Conservation (phyloP, 35 echinoderm and acorn worm genomes). For the Lytechinus variegatus region DNA sequence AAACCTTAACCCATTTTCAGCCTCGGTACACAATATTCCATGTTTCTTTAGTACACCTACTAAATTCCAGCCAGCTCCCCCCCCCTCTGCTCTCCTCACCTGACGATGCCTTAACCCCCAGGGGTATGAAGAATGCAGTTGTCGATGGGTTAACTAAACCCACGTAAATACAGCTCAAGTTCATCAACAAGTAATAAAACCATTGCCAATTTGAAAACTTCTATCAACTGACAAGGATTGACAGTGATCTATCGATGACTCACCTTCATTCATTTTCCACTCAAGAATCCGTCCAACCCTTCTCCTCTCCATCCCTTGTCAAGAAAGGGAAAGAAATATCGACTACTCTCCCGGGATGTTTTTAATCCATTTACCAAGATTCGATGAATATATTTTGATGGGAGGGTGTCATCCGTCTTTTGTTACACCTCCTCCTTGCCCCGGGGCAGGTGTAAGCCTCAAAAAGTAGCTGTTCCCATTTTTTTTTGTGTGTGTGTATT, state of each 20-base stretch:
- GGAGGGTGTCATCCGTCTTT: conserved; percentile 31
- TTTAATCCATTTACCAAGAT: conserved; percentile 50
- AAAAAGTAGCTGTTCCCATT: conserved; percentile 8
- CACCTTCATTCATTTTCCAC: conserved; percentile 29
- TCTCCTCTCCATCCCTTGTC: neutral
- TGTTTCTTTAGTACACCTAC: no score
- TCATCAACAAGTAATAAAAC: neutral
- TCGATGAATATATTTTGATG: conserved; percentile 57
- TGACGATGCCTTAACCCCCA: no score
- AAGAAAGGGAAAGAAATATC: neutral
- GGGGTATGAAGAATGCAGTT: no score
- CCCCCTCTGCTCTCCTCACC: no score
- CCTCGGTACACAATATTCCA: no score
- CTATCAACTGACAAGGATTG: conserved; percentile 12
- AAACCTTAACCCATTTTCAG: no score
- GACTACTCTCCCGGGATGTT: neutral
- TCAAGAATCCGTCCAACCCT: neutral
- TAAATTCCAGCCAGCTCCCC: no score
- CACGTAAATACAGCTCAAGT: neutral
- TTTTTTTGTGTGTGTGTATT: neutral
- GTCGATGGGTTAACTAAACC: neutral
- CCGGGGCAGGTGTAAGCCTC: neutral
- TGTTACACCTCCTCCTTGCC: conserved; percentile 25
- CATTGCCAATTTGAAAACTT: neutral
- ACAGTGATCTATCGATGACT: conserved; percentile 37